phyloP scores from a whole-genome alignment of 2,113 vertebrate genomes.

The Vulpes vulpes region DNA sequence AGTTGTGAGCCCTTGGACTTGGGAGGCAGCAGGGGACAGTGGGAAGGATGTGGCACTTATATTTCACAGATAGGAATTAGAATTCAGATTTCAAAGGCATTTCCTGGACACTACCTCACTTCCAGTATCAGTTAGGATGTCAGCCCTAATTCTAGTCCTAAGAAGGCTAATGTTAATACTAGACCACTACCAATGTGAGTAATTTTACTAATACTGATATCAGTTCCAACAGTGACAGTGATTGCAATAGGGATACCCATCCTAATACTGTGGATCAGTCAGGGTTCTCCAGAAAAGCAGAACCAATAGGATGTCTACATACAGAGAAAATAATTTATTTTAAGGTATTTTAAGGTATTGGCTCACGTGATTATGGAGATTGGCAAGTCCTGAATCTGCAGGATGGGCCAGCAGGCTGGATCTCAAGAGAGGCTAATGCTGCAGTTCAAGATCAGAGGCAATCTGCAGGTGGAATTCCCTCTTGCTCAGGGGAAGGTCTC shows the following conservation, averaged over 20 bases:
- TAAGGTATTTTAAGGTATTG: constrained; percentile 8
- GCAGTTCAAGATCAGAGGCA: background rate
- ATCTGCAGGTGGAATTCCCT: background rate
- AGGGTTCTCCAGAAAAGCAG: background rate
- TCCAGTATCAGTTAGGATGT: background rate
- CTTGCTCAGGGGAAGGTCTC: background rate
- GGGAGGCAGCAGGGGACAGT: background rate
- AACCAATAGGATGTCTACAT: background rate
- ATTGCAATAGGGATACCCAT: background rate
- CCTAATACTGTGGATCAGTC: background rate
- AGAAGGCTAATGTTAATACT: too few species aligned
- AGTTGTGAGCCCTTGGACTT: background rate
- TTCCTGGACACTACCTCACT: background rate
- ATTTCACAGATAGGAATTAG: background rate
- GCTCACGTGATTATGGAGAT: background rate
- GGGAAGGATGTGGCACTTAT: background rate
- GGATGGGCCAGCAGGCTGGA: background rate
- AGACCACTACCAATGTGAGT: background rate
- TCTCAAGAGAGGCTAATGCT: background rate
- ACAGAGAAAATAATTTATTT: background rate
- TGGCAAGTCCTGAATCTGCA: background rate
- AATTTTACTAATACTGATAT: background rate
- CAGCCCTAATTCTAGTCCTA: background rate
- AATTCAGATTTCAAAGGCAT: background rate
- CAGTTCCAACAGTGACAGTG: rapidly evolving